Conservation (phyloP, 2,113 vertebrate species). For the Cygnus atratus region DNA sequence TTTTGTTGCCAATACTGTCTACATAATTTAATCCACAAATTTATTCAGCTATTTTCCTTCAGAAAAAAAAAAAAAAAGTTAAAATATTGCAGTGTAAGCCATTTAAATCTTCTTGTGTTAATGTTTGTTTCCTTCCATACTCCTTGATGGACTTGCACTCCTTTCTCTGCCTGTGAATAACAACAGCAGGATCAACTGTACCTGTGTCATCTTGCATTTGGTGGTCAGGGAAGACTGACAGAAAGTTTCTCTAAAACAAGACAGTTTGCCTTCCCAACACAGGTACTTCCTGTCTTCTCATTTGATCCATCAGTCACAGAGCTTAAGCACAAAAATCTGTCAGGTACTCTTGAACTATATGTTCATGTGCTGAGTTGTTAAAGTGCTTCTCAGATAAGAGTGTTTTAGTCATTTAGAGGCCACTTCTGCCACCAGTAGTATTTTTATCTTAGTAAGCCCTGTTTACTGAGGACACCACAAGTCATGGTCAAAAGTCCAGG, state of each 20-base stretch:
- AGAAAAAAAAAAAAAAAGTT: background rate
- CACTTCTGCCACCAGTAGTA: background rate
- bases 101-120: background rate
- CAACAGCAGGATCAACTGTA: background rate
- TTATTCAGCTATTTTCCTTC: background rate
- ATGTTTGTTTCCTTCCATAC: background rate
- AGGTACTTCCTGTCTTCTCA: background rate
- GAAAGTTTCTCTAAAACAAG: background rate
- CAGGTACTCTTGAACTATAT: background rate
- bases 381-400: background rate
- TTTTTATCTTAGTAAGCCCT: background rate
- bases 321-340: background rate
- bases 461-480: background rate
- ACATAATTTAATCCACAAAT: background rate
- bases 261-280: background rate
- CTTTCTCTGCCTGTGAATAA: background rate
- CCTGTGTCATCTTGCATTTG: background rate
- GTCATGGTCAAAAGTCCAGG: background rate
- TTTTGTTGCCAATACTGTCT: background rate
- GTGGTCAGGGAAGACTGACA: background rate
- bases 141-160: background rate
- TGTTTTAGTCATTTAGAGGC: background rate
- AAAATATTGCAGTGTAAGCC: background rate
- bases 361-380: background rate
- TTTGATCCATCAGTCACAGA: background rate